phyloP scores from a whole-genome alignment of 2,113 vertebrate genomes.

The Cebus imitator region DNA sequence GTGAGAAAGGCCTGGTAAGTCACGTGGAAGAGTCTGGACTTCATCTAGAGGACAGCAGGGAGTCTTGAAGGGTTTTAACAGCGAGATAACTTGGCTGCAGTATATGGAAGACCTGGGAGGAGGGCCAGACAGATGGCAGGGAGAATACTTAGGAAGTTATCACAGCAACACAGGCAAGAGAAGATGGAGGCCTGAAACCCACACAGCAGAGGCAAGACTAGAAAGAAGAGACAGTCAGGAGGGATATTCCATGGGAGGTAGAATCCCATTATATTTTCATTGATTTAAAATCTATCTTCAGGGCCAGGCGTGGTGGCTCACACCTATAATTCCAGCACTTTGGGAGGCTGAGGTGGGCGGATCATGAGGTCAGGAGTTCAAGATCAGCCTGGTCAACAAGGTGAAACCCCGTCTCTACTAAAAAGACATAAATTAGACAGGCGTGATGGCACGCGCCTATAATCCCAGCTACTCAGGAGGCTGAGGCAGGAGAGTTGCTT shows the following conservation, averaged over 20 bases:
- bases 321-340: too few species aligned
- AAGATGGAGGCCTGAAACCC: not conserved
- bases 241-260: not conserved
- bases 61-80: not conserved
- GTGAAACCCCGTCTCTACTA: too few species aligned
- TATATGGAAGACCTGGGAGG: not conserved
- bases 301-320: too few species aligned
- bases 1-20: not conserved
- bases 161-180: not conserved
- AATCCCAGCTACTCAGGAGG: too few species aligned
- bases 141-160: not conserved
- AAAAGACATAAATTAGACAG: too few species aligned
- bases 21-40: not conserved
- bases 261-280: not conserved
- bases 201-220: not conserved
- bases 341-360: too few species aligned
- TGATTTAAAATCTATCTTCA: slow-evolving; percentile 36
- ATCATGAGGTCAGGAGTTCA: too few species aligned
- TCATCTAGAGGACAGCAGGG: not conserved
- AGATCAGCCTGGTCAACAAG: too few species aligned
- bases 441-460: too few species aligned
- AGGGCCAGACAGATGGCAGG: not conserved
- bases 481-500: too few species aligned
- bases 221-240: not conserved
- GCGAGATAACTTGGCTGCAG: not conserved